Evolutionary conservation across 2,888 invertebrate genomes (phyloP).

Genomic region (Eupeodes luniger): DNA sequence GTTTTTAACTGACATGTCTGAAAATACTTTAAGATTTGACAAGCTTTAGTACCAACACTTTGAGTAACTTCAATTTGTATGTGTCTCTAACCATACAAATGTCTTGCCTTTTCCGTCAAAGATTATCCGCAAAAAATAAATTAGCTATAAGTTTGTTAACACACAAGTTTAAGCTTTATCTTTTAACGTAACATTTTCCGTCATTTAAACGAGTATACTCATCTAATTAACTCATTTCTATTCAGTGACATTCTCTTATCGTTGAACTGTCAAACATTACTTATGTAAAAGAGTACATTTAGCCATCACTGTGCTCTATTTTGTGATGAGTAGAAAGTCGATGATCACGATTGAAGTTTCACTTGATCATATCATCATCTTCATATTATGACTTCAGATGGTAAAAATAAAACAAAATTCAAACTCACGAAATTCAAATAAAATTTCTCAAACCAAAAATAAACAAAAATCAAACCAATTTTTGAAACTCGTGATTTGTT

Average conservation of each 20-base stretch:
- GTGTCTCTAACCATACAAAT: too few relatives aligned
- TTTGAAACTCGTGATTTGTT: conserved; percentile 20
- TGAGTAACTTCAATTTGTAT: too few relatives aligned
- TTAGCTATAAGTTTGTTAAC: too few relatives aligned
- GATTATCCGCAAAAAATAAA: too few relatives aligned
- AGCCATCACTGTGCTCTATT: not conserved
- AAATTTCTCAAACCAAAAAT: conserved; percentile 1
- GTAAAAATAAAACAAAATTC: conserved; percentile 1
- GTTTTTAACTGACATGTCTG: too few relatives aligned
- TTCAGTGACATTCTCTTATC: not conserved
- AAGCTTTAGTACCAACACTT: too few relatives aligned
- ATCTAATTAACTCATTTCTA: not conserved
- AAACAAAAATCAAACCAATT: not conserved
- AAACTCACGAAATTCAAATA: conserved; percentile 23
- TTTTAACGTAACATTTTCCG: too few relatives aligned
- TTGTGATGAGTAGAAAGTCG: not conserved
- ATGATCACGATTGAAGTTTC: not conserved
- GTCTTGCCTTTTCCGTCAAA: too few relatives aligned
- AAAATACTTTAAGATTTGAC: too few relatives aligned
- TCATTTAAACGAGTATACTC: too few relatives aligned
- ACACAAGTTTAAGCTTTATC: too few relatives aligned
- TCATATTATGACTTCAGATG: conserved; percentile 20
- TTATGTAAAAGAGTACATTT: not conserved
- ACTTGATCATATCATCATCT: conserved; percentile 1
- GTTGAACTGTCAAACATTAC: not conserved